These are phyloP conservation scores for Formica exsecta DNA, from an alignment of 1,140 invertebrate genomes.

Conservation along the genomic window DNA sequence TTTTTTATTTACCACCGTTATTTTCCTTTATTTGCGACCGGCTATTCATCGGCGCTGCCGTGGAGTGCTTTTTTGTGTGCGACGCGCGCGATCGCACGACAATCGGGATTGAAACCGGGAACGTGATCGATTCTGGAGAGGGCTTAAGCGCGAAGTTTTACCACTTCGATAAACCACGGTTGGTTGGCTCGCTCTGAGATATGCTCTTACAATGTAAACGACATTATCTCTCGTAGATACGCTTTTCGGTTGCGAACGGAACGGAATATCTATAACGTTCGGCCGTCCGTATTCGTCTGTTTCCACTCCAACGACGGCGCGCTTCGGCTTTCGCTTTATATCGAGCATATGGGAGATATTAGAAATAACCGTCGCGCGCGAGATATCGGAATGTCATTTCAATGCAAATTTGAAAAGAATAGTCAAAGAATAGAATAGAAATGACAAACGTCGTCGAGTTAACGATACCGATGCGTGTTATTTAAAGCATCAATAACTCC, in stretches of 20 bases:
- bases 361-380: conserved; percentile 27
- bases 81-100: conserved; percentile 26
- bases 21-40: conserved; percentile 58
- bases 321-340: conserved; percentile 14
- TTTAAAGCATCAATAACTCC: conserved; percentile 44
- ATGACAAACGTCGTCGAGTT: conserved; percentile 31
- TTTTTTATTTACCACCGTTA: background rate
- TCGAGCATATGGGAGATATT: conserved; percentile 31
- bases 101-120: conserved; percentile 32
- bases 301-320: background rate
- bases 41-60: conserved; percentile 34
- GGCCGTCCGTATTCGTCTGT: background rate
- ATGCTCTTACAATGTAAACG: conserved; percentile 39
- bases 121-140: conserved; percentile 3
- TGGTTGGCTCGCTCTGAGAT: background rate
- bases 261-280: conserved; percentile 28
- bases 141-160: background rate
- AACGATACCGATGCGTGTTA: conserved; percentile 37
- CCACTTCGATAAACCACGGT: conserved; percentile 27
- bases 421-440: too few species aligned
- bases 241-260: conserved; percentile 24
- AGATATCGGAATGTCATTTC: conserved; percentile 22
- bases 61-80: conserved; percentile 18
- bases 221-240: conserved; percentile 13
- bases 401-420: background rate